phyloP scores from a whole-genome alignment of 2,888 invertebrate species.

The Stenchaetothrips biformis region DNA sequence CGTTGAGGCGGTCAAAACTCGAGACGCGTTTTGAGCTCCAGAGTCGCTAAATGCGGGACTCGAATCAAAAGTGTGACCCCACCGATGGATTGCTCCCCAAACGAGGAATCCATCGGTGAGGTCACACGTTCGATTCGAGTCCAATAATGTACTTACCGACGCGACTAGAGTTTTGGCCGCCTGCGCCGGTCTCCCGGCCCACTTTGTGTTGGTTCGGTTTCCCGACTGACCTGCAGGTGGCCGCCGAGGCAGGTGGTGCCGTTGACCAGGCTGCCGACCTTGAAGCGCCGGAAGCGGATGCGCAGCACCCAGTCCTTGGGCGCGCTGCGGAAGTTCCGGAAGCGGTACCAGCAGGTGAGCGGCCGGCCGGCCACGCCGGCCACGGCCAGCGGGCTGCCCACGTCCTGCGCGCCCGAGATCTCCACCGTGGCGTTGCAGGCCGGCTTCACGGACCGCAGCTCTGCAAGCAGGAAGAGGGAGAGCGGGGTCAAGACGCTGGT shows the following conservation, averaged over 20 bases:
- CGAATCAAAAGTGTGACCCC: no score
- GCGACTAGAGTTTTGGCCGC: no score
- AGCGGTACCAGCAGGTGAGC: conserved; percentile 10
- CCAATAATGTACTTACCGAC: no score
- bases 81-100: no score
- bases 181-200: no score
- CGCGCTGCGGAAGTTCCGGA: conserved; percentile 17
- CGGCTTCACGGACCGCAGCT: conserved; percentile 5
- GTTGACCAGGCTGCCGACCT: conserved; percentile 11
- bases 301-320: conserved; percentile 19
- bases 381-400: background rate
- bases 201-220: no score
- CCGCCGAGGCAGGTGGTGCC: conserved; percentile 17
- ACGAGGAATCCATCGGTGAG: no score
- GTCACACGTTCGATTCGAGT: no score
- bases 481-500: background rate
- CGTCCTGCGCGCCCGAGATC: conserved; percentile 7
- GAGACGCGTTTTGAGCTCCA: no score
- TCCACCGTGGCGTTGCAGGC: conserved; percentile 14
- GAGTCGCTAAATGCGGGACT: no score
- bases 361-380: background rate
- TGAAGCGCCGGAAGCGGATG: conserved; percentile 19
- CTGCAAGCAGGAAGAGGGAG: background rate
- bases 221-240: conserved; percentile 9
- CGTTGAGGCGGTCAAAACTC: no score